These are phyloP conservation scores for Melitaea cinxia DNA, from an alignment of 1,140 invertebrate genomes.

Conservation along the genomic window DNA sequence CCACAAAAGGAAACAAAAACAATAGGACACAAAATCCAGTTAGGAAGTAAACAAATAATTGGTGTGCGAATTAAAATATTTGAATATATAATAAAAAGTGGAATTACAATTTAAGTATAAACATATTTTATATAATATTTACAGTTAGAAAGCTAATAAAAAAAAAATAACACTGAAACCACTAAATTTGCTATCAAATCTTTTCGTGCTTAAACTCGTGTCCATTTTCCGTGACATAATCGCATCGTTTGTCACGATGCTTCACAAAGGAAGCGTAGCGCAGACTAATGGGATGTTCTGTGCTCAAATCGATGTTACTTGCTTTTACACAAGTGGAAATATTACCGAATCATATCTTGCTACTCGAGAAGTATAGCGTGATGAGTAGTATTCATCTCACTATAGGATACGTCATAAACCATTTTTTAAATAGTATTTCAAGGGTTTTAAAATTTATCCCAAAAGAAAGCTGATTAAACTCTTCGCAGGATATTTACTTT, in stretches of 20 bases:
- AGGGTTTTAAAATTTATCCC: too few species aligned
- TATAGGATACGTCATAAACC: too few species aligned
- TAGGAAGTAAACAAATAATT: too few species aligned
- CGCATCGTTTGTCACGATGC: constrained; percentile 51
- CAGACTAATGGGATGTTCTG: constrained; percentile 56
- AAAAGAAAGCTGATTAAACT: too few species aligned
- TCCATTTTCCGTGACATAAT: constrained; percentile 50
- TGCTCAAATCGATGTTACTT: constrained; percentile 51
- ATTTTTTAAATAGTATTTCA: too few species aligned
- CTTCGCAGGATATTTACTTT: too few species aligned
- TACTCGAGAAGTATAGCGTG: background rate
- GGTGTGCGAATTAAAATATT: too few species aligned
- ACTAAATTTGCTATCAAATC: constrained; percentile 16
- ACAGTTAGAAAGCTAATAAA: constrained; percentile 9
- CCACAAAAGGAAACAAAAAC: too few species aligned
- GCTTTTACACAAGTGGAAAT: constrained; percentile 43
- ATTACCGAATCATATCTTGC: constrained; percentile 16
- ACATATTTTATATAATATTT: background rate
- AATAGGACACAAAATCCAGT: too few species aligned
- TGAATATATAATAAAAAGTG: too few species aligned
- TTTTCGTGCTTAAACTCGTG: constrained; percentile 30
- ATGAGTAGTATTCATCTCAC: too few species aligned
- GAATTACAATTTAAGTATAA: too few species aligned
- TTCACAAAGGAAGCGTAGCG: constrained; percentile 55
- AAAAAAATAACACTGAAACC: constrained; percentile 6